phyloP scores from a whole-genome alignment of 1,140 invertebrate genomes.

The Rhyzopertha dominica region DNA sequence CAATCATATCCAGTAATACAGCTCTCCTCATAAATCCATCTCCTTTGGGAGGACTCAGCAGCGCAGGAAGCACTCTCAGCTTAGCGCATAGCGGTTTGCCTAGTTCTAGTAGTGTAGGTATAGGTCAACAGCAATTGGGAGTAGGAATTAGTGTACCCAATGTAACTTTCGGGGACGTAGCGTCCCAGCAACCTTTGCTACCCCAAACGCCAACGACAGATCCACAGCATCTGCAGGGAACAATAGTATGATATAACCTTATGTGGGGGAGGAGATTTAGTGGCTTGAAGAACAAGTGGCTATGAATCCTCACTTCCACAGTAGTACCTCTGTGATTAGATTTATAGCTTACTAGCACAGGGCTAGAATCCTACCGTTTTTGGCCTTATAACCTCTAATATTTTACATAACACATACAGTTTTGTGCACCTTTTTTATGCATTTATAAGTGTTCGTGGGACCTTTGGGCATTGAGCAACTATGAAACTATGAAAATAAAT shows the following conservation, averaged over 20 bases:
- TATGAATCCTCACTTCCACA: slow-evolving; percentile 48
- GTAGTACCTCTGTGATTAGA: slow-evolving; percentile 15
- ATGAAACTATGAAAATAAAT: no score
- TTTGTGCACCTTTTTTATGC: no score
- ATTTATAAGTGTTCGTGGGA: no score
- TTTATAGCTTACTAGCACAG: slow-evolving; percentile 9
- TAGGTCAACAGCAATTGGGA: slow-evolving; percentile 15
- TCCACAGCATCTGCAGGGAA: slow-evolving; percentile 75
- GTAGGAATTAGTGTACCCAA: slow-evolving; percentile 34
- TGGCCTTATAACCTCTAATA: slow-evolving; percentile 35
- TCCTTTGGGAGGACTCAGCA: slow-evolving; percentile 39
- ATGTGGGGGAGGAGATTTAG: slow-evolving; percentile 79
- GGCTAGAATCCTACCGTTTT: slow-evolving; percentile 29
- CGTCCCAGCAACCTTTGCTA: slow-evolving; percentile 28
- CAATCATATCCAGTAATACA: slow-evolving; percentile 50
- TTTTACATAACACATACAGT: no score
- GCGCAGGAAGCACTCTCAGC: slow-evolving; percentile 37
- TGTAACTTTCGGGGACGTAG: slow-evolving; percentile 20
- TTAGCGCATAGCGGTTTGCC: slow-evolving; percentile 49
- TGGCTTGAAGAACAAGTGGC: slow-evolving; percentile 65
- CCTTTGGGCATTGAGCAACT: no score
- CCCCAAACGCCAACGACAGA: slow-evolving; percentile 49
- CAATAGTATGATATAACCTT: slow-evolving; percentile 88
- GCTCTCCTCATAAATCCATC: slow-evolving; percentile 54
- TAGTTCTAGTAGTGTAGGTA: slow-evolving; percentile 48